Conservation (phyloP, 2,888 invertebrate species). For the Poecilus cupreus region DNA sequence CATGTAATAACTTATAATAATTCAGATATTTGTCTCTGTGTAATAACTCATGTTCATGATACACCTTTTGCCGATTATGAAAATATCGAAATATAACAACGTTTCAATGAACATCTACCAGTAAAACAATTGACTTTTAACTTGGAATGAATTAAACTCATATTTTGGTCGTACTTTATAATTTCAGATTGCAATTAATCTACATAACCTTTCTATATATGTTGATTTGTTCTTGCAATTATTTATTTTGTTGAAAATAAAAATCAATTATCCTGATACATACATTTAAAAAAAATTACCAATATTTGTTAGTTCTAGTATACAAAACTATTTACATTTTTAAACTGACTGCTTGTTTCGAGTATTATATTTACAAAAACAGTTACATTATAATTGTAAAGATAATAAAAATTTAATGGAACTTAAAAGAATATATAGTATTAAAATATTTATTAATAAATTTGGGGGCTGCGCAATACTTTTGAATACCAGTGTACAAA, state of each 20-base stretch:
- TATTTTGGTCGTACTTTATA: too few relatives aligned
- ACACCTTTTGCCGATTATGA: constrained; percentile 9
- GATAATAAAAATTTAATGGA: background rate
- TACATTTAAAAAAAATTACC: too few relatives aligned
- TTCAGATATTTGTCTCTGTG: too few relatives aligned
- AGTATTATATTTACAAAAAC: too few relatives aligned
- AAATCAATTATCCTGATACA: too few relatives aligned
- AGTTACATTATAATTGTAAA: too few relatives aligned
- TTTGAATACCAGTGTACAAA: background rate
- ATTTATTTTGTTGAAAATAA: too few relatives aligned
- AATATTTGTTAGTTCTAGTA: background rate
- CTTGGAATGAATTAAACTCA: background rate
- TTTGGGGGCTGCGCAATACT: background rate
- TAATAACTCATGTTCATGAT: too few relatives aligned
- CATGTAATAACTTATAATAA: too few relatives aligned
- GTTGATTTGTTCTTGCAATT: too few relatives aligned
- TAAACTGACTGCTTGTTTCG: background rate
- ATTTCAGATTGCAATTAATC: too few relatives aligned
- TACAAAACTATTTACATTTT: background rate
- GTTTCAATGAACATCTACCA: background rate
- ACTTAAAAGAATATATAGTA: background rate
- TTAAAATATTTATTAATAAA: background rate
- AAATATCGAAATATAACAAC: background rate
- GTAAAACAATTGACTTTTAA: background rate
- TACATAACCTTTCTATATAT: too few relatives aligned